Conservation (phyloP, 2,888 invertebrate genomes). For the Drosophila leonis region DNA sequence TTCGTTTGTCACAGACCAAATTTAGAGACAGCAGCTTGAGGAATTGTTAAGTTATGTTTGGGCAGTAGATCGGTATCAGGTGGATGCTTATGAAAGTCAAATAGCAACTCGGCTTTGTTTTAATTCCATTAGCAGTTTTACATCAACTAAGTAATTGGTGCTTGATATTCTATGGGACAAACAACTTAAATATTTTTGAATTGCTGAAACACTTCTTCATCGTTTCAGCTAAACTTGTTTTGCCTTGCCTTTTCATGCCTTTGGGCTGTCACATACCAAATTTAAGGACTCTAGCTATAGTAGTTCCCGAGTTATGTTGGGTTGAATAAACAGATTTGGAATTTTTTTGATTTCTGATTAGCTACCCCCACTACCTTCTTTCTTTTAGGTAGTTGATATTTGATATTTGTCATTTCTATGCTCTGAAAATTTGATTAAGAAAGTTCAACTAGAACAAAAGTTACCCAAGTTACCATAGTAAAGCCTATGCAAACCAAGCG, state of each 20-base stretch:
- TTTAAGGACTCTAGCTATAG: background rate
- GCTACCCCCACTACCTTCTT: background rate
- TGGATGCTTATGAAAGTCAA: background rate
- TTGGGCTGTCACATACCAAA: background rate
- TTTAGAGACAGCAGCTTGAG: background rate
- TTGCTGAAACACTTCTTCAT: too few species aligned
- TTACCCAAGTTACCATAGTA: background rate
- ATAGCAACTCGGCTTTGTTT: background rate
- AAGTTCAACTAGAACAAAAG: background rate
- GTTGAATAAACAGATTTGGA: background rate
- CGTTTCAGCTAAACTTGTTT: background rate
- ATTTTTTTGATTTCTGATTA: background rate
- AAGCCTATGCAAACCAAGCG: too few species aligned
- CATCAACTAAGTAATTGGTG: too few species aligned
- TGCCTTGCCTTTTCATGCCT: background rate
- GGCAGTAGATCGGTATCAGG: background rate
- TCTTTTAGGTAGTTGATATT: background rate
- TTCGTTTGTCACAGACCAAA: background rate
- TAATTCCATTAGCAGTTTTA: background rate
- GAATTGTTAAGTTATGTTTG: background rate
- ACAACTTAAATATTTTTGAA: background rate
- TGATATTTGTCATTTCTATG: background rate
- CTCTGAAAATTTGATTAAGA: background rate
- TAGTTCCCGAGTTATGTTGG: background rate
- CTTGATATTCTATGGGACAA: too few species aligned